Evolutionary conservation across 2,113 vertebrate genomes (phyloP).

Genomic region (Lophius piscatorius): DNA sequence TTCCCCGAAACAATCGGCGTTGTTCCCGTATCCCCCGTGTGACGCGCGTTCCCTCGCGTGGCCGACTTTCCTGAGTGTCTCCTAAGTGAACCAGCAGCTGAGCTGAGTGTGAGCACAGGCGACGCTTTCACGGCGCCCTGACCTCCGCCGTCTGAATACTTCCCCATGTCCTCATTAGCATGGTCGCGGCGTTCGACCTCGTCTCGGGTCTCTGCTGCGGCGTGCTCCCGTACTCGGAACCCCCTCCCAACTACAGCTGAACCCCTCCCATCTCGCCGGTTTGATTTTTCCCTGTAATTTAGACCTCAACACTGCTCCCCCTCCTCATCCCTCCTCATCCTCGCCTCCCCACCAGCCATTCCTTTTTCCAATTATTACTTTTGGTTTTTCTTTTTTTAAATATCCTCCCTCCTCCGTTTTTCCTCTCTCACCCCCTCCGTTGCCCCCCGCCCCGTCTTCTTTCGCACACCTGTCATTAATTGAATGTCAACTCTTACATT

Average conservation of each 20-base stretch:
- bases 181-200: slow-evolving; percentile 74
- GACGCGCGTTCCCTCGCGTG: too few species aligned
- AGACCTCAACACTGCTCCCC: slow-evolving; percentile 52
- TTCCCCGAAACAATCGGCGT: too few species aligned
- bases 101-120: slow-evolving; percentile 78
- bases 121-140: slow-evolving; percentile 78
- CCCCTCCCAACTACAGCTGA: slow-evolving; percentile 42
- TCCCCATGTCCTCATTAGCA: slow-evolving; percentile 79
- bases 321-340: slow-evolving; percentile 58
- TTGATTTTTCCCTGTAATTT: slow-evolving; percentile 65
- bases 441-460: slow-evolving; percentile 33
- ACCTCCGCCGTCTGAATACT: slow-evolving; percentile 70
- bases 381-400: slow-evolving; percentile 4
- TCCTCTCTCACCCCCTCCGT: slow-evolving; percentile 46
- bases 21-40: too few species aligned
- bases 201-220: slow-evolving; percentile 66
- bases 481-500: slow-evolving; percentile 41
- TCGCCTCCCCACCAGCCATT: slow-evolving; percentile 42
- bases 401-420: slow-evolving; percentile 19
- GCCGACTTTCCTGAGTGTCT: slow-evolving; percentile 74
- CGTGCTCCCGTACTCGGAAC: too few species aligned
- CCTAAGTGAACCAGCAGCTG: slow-evolving; percentile 77
- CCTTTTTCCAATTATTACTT: slow-evolving; percentile 40
- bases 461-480: slow-evolving; percentile 48
- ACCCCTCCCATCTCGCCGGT: slow-evolving; percentile 53